These are phyloP conservation scores for Rhynchonycteris naso DNA, from an alignment of 2,797 vertebrate genomes.

Conservation along the genomic window DNA sequence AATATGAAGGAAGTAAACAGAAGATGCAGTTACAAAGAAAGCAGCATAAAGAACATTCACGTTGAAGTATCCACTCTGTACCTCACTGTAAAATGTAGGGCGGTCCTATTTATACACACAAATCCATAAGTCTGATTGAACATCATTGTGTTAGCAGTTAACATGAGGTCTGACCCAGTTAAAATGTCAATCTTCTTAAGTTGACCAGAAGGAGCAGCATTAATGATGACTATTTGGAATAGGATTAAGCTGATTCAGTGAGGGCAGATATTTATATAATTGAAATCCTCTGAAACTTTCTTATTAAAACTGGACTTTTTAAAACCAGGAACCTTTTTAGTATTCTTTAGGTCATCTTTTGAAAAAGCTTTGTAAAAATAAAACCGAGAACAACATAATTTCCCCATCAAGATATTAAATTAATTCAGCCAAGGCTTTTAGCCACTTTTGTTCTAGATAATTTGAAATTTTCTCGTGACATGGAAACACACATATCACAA, in stretches of 20 bases:
- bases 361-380: background rate
- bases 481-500: background rate
- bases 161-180: background rate
- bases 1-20: background rate
- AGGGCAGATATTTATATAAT: background rate
- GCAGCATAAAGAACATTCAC: background rate
- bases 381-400: background rate
- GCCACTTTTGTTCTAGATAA: background rate
- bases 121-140: background rate
- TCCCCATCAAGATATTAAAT: background rate
- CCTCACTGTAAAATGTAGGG: background rate
- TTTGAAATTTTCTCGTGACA: background rate
- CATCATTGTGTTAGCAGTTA: background rate
- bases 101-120: background rate
- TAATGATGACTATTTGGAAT: background rate
- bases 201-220: background rate
- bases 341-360: background rate
- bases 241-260: rapidly evolving
- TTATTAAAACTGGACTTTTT: background rate
- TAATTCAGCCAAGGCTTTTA: background rate
- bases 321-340: background rate
- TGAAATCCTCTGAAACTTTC: background rate
- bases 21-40: rapidly evolving
- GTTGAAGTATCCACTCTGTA: background rate
- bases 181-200: background rate